Base-by-base conservation (phyloP, 2,113 vertebrate species). In the Jacana jacana region DNA sequence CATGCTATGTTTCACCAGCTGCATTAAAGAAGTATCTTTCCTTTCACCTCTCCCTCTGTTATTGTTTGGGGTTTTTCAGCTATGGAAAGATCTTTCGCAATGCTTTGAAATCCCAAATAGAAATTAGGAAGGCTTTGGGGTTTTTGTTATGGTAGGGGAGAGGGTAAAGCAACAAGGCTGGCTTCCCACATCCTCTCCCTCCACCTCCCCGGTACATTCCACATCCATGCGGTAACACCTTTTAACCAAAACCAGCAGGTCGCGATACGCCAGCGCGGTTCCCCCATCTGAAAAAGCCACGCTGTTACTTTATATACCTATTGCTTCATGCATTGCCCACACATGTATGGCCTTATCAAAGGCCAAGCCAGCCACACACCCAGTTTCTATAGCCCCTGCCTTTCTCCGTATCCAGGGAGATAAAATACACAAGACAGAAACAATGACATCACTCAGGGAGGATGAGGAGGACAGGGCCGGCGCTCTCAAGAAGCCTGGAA, bases 331-430 rank as follows among this genome's bases (percentile, higher is more conserved):
- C 78, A 37, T 79, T 95, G 95, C 96, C 92, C 51, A 65, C 77
- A 94, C 86, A 89, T 2, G 69, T 71, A 72, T 3, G 10, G 75
- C 60, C 91, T 97, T 97, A 97, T 96, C 96, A 92, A 76, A 96
- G 84, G 84, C 64, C 64, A 83, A 81, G 55, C 14, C 75, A 83
- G 80, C 24, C 64, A 94, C 95, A 97, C 97, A 27, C 96, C 97
- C 97, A 86, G 91, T 80, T 95, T 88, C 94, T 94, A 91, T 63
- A 92, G 65, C 52, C 15, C 54, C 52, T 14, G 86, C 89, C 81
- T 87, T 58, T 58, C 60, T 76, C 66, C 0, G 88, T 97, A 93
- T 96, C 97, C 96, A 96, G 85, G 97, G 97, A 95, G 94, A 96
- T 81, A 80, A 95, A 93, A 94, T 57, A 96, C 68, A 97, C 97